Base-by-base conservation (phyloP, 2,797 vertebrate species). In the Myoxocephalus aenaeus region DNA sequence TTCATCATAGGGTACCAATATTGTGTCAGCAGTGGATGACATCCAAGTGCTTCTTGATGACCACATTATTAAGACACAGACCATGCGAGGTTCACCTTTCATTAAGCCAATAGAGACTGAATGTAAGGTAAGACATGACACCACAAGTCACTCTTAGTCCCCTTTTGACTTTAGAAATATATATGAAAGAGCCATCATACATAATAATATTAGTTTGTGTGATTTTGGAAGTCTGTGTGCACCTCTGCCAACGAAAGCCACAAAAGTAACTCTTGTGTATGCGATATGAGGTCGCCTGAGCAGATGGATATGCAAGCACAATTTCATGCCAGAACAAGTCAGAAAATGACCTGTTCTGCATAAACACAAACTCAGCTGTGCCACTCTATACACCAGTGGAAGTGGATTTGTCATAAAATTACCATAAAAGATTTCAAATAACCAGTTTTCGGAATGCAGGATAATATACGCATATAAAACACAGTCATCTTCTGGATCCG, bases 41-140 rank as follows among this genome's bases (percentile, higher is more conserved):
- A 96, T 99, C 84, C 97, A 98, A 80, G 76, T 97, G 51, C 85
- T 98, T 65, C 92, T 99, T 8, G 97, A 98, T 73, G 97, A 98
- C 91, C 97, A 99, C 50, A 86, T 98, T 75, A 95, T 98, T 73
- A 99, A 98, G 92, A 94, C 94, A 13, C 97, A 98, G 93, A 99
- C 97, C 0, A 96, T 99, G 85, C 94, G 96, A 81, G 96, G 97
- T 34, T 99, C 97, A 34, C 95, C 96, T 2, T 98, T 96, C 88
- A 94, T 98, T 91, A 97, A 96, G 86, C 96, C 97, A 1, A 95
- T 99, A 53, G 97, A 99, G 94, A 38, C 85, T 14, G 96, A 97
- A 61, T 96, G 96, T 80, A 92, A 94, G 96, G 98, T 98, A 94
- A 94, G 96, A 56, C n/a, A 38, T 4, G 2, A 9, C 7, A 10